Evolutionary conservation across 2,888 invertebrate genomes (phyloP).

Genomic region (Oscheius sp.): DNA sequence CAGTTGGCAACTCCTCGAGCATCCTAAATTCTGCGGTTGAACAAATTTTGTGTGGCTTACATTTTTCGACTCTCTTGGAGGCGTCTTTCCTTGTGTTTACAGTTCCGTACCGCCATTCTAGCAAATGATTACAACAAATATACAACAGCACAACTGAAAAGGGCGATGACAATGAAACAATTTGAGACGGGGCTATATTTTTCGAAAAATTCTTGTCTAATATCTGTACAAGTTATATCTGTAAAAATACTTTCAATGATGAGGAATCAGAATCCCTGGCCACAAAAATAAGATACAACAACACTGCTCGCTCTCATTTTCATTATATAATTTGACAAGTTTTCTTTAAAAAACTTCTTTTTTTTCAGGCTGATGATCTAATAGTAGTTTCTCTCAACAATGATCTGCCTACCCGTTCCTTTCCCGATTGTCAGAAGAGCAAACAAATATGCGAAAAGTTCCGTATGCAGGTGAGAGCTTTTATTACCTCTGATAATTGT

Average conservation of each 20-base stretch:
- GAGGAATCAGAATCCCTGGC: too few species aligned
- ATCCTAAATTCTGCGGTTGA: not conserved
- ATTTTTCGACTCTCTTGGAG: not conserved
- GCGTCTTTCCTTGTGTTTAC: constrained; percentile 21
- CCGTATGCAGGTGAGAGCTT: constrained; percentile 13
- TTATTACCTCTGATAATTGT: not conserved
- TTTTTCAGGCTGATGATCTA: constrained; percentile 32
- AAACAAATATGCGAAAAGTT: constrained; percentile 38
- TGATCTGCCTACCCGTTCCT: constrained; percentile 34
- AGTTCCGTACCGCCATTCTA: constrained; percentile 9
- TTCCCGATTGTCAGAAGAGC: constrained; percentile 32
- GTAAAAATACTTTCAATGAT: too few species aligned
- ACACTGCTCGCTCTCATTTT: too few species aligned
- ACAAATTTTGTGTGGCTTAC: not conserved
- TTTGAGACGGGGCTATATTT: too few species aligned
- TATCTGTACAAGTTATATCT: too few species aligned
- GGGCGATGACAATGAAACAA: too few species aligned
- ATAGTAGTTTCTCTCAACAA: constrained; percentile 34
- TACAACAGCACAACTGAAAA: too few species aligned
- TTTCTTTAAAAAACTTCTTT: not conserved
- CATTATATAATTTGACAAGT: not conserved
- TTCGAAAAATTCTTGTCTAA: too few species aligned
- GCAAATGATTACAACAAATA: not conserved
- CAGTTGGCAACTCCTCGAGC: not conserved
- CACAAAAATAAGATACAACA: too few species aligned